phyloP scores from a whole-genome alignment of 2,113 vertebrate species.

The Oncorhynchus gorbuscha region DNA sequence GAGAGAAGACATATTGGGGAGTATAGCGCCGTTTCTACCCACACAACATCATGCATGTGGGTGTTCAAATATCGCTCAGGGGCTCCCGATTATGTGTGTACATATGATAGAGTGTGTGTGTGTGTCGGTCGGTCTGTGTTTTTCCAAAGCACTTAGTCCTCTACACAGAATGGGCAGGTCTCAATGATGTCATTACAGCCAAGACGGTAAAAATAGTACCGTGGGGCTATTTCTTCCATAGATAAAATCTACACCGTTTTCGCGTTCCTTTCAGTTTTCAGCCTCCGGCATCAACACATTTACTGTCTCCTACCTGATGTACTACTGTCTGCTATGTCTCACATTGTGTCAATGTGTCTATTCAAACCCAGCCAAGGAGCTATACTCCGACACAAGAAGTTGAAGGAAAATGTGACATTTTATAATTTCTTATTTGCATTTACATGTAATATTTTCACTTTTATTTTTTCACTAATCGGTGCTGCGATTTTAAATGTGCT shows the following conservation, averaged over 20 bases:
- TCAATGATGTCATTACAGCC: neutral
- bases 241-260: neutral
- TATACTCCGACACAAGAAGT: neutral
- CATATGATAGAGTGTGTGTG: neutral
- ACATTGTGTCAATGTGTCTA: neutral
- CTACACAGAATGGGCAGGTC: neutral
- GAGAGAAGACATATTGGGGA: slow-evolving; percentile 4
- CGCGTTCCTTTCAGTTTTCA: neutral
- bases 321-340: too few species aligned
- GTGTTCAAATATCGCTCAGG: neutral
- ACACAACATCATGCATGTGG: slow-evolving; percentile 17
- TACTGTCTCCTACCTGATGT: too few species aligned
- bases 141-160: slow-evolving; percentile 10
- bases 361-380: neutral
- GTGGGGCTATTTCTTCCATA: too few species aligned
- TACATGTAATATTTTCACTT: neutral
- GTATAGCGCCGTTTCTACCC: neutral
- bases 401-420: neutral
- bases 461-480: too few species aligned
- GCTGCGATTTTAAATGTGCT: too few species aligned
- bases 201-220: too few species aligned
- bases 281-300: neutral
- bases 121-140: neutral
- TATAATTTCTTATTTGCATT: neutral
- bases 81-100: neutral